Percentiles rank a stretch among this genome's conserved stretches.
Conservation (phyloP, 2,888 invertebrate species). For the Chrysolina haemoptera region DNA sequence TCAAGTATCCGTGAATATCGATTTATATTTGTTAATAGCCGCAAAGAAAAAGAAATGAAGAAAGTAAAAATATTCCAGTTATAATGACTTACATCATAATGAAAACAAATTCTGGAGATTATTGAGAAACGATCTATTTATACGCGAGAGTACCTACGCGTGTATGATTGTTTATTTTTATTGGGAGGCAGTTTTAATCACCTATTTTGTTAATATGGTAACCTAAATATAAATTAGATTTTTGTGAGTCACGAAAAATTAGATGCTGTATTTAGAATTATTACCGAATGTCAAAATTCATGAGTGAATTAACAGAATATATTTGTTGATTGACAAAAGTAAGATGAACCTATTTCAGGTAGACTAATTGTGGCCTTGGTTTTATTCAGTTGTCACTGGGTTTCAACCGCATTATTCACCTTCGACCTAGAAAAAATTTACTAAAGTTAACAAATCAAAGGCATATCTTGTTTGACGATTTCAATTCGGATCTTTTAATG, state of each 20-base stretch:
- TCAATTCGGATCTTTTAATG: too few species aligned
- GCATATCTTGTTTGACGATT: too few species aligned
- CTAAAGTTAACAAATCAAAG: too few species aligned
- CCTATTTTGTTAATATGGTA: conserved; percentile 47
- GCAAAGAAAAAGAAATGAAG: not conserved
- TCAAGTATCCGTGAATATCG: not conserved
- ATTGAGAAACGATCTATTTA: conserved; percentile 48
- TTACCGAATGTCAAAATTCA: too few species aligned
- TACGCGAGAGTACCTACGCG: conserved; percentile 42
- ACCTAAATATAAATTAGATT: conserved; percentile 47
- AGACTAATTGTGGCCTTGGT: too few species aligned
- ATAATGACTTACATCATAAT: conserved; percentile 39
- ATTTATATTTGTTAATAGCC: not conserved
- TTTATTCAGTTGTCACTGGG: too few species aligned
- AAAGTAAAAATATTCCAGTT: conserved; percentile 11
- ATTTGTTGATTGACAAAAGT: too few species aligned
- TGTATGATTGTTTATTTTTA: conserved; percentile 48
- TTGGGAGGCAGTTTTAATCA: conserved; percentile 47
- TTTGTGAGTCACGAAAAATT: conserved; percentile 45
- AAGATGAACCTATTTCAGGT: too few species aligned
- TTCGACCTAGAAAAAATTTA: too few species aligned
- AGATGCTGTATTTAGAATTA: conserved; percentile 37
- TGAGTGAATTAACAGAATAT: too few species aligned
- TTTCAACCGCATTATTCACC: too few species aligned
- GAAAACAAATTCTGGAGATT: conserved; percentile 47